A percentile compares a stretch with the other conserved stretches of the same genome.
Conservation (phyloP, 2,888 invertebrate species). For the Nowickia ferox region DNA sequence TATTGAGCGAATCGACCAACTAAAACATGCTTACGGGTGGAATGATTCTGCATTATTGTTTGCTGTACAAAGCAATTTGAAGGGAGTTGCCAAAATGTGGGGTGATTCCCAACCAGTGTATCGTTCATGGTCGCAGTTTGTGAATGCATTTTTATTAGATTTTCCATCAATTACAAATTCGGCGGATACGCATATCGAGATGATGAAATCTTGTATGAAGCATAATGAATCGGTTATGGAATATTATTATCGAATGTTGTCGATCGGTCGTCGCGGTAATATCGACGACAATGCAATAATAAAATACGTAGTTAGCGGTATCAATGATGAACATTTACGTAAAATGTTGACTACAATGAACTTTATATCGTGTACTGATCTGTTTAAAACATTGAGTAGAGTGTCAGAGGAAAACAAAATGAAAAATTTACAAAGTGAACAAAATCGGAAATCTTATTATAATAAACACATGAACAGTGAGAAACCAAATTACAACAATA, state of each 20-base stretch:
- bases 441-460: neutral
- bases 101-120: slow-evolving; percentile 58
- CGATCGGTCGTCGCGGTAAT: neutral
- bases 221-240: neutral
- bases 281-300: slow-evolving; percentile 12
- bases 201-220: slow-evolving; percentile 43
- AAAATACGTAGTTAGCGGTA: neutral
- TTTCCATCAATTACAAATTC: slow-evolving; percentile 56
- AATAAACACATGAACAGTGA: neutral
- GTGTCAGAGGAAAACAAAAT: neutral
- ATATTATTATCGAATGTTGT: neutral
- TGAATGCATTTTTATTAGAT: slow-evolving; percentile 19
- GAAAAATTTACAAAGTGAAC: slow-evolving; percentile 6
- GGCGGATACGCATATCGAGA: slow-evolving; percentile 56
- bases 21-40: too few species aligned
- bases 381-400: slow-evolving; percentile 13
- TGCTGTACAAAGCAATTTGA: slow-evolving; percentile 20
- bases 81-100: slow-evolving; percentile 63
- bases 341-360: slow-evolving; percentile 10
- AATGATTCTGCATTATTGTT: slow-evolving; percentile 48
- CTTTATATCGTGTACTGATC: neutral
- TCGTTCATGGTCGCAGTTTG: slow-evolving; percentile 57
- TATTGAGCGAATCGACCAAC: too few species aligned
- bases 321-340: neutral
- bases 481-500: neutral